Evolutionary conservation across 35 echinoderm and acorn worm species (phyloP), one percentile per base, ranked within the genome.

Genomic region (Stichopus chloronotus): DNA sequence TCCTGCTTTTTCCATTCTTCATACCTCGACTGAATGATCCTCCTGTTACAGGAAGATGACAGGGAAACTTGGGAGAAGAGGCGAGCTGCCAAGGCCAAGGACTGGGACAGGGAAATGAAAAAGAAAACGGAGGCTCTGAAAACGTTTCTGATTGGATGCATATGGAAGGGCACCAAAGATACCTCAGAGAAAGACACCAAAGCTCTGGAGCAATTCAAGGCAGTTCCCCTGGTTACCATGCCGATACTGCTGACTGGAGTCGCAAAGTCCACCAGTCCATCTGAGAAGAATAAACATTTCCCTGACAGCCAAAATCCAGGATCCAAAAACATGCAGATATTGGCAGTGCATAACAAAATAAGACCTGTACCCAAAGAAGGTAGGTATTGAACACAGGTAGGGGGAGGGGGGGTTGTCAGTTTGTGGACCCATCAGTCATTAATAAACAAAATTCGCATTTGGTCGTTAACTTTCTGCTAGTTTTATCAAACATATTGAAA

Each of bases 31-130:
- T 43, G 30, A 43, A 43, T 43, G 30, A 43, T 43, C 9, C 60
- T 24, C 0, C 9, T 59, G 53, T 79, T 23, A 57, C 74, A 91
- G 90, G 90, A 96, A 72, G 94, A 99, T 84, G 94, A 93, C 56
- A 84, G 23, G n/a, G 95, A 99, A 57, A 89, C 86, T 7, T 91
- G 94, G 91, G 94, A 94, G 78, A 94, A 74, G 5, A 80, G 88
- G 30, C 59, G 93, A 65, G 84, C 93, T 9, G 97, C 97, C 6
- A 99, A 99, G 58, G 97, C 97, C 58, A 93, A 94, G 59, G 93
- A 96, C 8, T 99, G 97, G 97, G 97, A 99, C 52, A 59, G 89
- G 4, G 97, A 96, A 54, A 78, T 99, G 6, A 99, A 96, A 77
- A 92, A 90, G 25, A 94, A 96, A 58, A 86, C 87, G 23, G 93